A percentile compares a stretch with the other conserved stretches of the same genome.
Evolutionary conservation across 2,797 vertebrate species (phyloP).

Genomic region (Tachyglossus aculeatus): DNA sequence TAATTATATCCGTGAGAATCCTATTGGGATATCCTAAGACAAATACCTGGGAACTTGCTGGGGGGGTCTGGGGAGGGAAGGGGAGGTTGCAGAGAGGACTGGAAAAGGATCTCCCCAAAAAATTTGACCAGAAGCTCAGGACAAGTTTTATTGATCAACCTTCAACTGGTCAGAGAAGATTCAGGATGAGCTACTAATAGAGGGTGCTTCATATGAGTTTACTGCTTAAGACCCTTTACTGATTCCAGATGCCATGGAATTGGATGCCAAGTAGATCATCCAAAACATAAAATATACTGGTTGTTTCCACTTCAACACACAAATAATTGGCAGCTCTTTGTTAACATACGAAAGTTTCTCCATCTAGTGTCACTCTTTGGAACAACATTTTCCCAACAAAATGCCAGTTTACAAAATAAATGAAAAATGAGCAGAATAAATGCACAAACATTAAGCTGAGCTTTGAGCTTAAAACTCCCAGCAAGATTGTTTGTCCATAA

Average conservation of each 20-base stretch:
- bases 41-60: not conserved
- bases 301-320: not conserved
- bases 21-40: not conserved
- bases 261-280: too few relatives aligned
- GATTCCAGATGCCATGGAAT: not conserved
- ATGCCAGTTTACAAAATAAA: too few relatives aligned
- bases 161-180: too few relatives aligned
- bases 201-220: not conserved
- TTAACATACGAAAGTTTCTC: not conserved
- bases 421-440: too few relatives aligned
- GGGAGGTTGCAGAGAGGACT: too few relatives aligned
- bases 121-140: too few relatives aligned
- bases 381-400: not conserved
- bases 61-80: accelerated
- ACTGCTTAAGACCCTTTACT: not conserved
- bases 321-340: not conserved
- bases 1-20: not conserved
- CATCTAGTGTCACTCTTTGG: not conserved
- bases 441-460: too few relatives aligned
- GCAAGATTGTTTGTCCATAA: too few relatives aligned
- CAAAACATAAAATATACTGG: not conserved
- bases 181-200: not conserved
- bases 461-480: too few relatives aligned
- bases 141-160: too few relatives aligned
- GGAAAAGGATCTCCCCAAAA: too few relatives aligned